Percentiles rank a stretch among this genome's conserved stretches.
Conservation (phyloP, 2,113 vertebrate genomes). For the Pelodiscus sinensis region DNA sequence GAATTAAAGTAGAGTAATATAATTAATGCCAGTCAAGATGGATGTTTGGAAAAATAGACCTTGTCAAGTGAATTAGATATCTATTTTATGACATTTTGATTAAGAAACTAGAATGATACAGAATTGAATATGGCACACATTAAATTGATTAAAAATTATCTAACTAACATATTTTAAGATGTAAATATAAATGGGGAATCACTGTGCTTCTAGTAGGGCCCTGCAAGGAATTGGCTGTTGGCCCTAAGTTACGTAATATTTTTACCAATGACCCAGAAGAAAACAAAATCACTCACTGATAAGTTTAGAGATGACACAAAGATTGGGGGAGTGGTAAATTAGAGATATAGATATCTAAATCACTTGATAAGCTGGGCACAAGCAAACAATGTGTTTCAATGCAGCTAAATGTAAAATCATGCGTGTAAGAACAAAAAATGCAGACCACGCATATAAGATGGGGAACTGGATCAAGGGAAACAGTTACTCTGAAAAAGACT, state of each 20-base stretch:
- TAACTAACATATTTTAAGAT: neutral
- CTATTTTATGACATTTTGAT: neutral
- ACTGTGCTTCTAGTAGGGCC: neutral
- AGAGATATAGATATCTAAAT: neutral
- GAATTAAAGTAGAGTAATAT: neutral
- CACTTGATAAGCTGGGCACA: neutral
- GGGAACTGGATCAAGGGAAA: neutral
- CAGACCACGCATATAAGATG: neutral
- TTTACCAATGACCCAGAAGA: neutral
- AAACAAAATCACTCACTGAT: neutral
- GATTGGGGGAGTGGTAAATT: neutral
- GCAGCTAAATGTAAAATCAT: neutral
- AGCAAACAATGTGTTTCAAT: neutral
- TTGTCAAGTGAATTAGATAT: neutral
- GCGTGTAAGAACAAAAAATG: neutral
- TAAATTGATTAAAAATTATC: neutral
- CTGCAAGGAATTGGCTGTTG: neutral
- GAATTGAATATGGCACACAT: neutral
- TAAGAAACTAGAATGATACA: neutral
- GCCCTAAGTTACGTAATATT: accelerated
- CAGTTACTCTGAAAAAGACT: constrained; percentile 7
- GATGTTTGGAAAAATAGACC: neutral
- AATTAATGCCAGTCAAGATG: neutral
- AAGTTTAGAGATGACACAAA: neutral
- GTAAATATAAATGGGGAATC: neutral